Evolutionary conservation across 2,797 vertebrate species (phyloP).

Genomic region (Emys orbicularis): DNA sequence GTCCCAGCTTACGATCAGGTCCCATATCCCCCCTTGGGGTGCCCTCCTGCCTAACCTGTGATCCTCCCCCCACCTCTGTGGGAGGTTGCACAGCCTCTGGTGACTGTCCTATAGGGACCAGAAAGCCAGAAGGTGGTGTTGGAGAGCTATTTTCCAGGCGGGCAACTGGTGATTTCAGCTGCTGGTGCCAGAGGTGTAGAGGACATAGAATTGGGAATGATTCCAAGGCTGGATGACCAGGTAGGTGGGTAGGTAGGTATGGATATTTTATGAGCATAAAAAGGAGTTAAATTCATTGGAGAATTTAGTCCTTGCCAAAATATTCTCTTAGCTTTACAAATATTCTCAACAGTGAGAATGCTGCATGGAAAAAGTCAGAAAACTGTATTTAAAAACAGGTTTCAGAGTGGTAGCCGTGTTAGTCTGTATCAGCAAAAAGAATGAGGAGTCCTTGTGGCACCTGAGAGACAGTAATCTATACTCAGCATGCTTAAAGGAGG

Average conservation of each 20-base stretch:
- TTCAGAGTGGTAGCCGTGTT: too few species aligned
- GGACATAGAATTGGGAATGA: neutral
- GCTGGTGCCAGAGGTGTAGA: neutral
- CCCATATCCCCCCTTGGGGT: neutral
- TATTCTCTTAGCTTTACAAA: neutral
- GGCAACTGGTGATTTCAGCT: neutral
- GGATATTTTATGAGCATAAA: neutral
- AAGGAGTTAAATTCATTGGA: neutral
- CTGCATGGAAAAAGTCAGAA: neutral
- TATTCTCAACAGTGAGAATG: neutral
- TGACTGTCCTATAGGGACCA: neutral
- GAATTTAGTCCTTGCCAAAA: neutral
- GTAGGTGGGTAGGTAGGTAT: accelerated
- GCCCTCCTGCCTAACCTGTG: neutral
- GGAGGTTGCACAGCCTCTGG: neutral
- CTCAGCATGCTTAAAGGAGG: neutral
- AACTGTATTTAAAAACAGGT: neutral
- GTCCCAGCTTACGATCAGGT: neutral
- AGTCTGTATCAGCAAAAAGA: too few species aligned
- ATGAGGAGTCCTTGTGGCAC: too few species aligned
- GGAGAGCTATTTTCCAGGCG: neutral
- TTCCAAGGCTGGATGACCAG: neutral
- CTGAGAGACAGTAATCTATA: neutral
- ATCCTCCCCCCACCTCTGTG: neutral
- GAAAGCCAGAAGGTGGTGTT: neutral